These are phyloP conservation scores for Sclerodermus sp. DNA, from an alignment of 2,888 invertebrate species.

Conservation along the genomic window DNA sequence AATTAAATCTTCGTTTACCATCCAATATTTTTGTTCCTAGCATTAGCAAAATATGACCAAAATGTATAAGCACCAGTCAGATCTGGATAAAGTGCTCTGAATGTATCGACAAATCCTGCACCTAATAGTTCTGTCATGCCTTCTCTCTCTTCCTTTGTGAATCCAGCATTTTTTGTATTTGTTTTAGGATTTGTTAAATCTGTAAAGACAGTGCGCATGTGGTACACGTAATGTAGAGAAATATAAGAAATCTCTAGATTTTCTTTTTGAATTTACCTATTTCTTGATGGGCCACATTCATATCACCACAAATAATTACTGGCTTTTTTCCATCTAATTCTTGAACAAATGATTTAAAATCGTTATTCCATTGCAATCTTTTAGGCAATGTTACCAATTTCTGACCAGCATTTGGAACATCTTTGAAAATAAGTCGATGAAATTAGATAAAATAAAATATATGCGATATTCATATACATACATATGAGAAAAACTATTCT, in stretches of 20 bases:
- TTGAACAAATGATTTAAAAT: conserved; percentile 77
- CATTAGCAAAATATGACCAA: conserved; percentile 92
- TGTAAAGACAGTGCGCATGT: no score
- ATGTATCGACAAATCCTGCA: conserved; percentile 86
- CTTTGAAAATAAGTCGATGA: conserved; percentile 48
- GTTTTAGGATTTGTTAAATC: conserved; percentile 93
- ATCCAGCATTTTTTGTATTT: conserved; percentile 92
- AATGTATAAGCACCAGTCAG: conserved; percentile 83
- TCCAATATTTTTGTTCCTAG: conserved; percentile 88
- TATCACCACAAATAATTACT: conserved; percentile 93
- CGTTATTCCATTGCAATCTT: conserved; percentile 87
- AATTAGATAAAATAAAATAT: neutral
- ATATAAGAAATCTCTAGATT: no score
- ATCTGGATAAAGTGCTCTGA: conserved; percentile 83
- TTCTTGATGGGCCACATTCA: conserved; percentile 96
- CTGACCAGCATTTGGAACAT: conserved; percentile 94
- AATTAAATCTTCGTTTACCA: conserved; percentile 67
- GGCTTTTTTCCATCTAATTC: conserved; percentile 86
- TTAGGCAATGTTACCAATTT: conserved; percentile 85
- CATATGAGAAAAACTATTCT: neutral
- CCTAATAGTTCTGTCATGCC: conserved; percentile 83
- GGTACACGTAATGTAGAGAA: no score
- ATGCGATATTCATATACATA: neutral
- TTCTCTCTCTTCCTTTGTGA: conserved; percentile 91
- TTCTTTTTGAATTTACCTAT: conserved; percentile 70